Evolutionary conservation across 2,797 vertebrate genomes (phyloP).

Genomic region (Neoniphon sammara): DNA sequence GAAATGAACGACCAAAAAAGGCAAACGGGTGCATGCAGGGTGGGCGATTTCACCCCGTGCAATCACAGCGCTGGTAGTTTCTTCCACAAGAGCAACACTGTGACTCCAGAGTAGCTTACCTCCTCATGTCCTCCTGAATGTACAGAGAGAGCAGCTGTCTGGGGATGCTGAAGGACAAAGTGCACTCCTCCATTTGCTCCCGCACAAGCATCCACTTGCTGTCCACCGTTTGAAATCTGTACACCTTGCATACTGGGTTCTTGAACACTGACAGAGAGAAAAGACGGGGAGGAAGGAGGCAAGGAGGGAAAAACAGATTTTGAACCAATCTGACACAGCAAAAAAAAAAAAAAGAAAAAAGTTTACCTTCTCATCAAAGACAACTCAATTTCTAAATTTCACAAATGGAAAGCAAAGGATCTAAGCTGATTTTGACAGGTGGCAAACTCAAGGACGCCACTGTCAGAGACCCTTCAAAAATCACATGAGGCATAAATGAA

Average conservation of each 20-base stretch:
- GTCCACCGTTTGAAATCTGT: conserved; percentile 94
- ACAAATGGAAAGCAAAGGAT: conserved; percentile 28
- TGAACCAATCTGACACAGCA: conserved; percentile 31
- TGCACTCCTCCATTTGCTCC: conserved; percentile 97
- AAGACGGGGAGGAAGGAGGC: neutral
- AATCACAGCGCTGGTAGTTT: conserved; percentile 13
- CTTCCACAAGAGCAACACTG: neutral
- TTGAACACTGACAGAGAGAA: conserved; percentile 86
- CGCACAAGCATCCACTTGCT: conserved; percentile 95
- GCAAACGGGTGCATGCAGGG: neutral
- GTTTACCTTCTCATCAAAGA: conserved; percentile 28
- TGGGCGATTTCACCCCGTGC: conserved; percentile 5
- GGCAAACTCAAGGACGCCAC: conserved; percentile 56
- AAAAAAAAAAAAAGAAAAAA: conserved; percentile 23
- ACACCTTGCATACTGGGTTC: conserved; percentile 94
- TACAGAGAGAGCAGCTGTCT: conserved; percentile 93
- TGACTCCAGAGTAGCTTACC: conserved; percentile 80
- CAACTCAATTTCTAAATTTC: conserved; percentile 4
- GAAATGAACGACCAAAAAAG: neutral
- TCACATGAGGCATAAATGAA: conserved; percentile 68
- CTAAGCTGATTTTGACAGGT: conserved; percentile 39
- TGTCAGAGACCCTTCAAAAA: conserved; percentile 57
- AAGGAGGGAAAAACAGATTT: conserved; percentile 11
- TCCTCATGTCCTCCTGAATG: conserved; percentile 93
- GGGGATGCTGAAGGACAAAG: conserved; percentile 93